These are phyloP conservation scores for Oreocharis arfaki DNA, from an alignment of 2,113 vertebrate genomes.

Conservation along the genomic window DNA sequence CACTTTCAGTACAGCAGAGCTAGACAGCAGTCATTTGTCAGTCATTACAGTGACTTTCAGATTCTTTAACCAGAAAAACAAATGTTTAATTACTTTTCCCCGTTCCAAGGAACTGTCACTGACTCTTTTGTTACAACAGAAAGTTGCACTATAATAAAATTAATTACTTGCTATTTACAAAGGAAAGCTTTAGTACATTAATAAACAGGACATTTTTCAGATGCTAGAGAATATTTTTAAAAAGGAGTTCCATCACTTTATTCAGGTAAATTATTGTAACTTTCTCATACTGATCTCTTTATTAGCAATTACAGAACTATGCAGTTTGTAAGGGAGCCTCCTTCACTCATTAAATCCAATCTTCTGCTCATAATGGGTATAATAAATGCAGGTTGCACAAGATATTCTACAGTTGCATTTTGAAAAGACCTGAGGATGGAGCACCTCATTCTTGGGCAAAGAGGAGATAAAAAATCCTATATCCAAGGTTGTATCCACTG, in stretches of 20 bases:
- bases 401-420: background rate
- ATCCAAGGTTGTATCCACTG: background rate
- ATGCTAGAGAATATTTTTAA: background rate
- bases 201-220: background rate
- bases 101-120: background rate
- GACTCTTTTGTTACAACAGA: background rate
- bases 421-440: background rate
- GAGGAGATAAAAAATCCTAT: background rate
- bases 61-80: background rate
- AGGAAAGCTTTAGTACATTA: background rate
- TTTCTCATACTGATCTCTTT: background rate
- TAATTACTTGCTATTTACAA: background rate
- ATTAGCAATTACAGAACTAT: background rate
- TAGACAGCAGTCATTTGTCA: background rate
- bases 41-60: background rate
- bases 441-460: background rate
- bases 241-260: background rate
- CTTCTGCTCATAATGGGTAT: background rate
- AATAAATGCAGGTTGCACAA: background rate
- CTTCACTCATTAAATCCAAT: background rate
- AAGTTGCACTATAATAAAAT: background rate
- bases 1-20: background rate
- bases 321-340: background rate
- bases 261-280: background rate
- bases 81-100: background rate